A percentile compares a stretch with the other conserved stretches of the same genome.
phyloP scores from a whole-genome alignment of 2,888 invertebrate genomes.

The Amiota mariae region DNA sequence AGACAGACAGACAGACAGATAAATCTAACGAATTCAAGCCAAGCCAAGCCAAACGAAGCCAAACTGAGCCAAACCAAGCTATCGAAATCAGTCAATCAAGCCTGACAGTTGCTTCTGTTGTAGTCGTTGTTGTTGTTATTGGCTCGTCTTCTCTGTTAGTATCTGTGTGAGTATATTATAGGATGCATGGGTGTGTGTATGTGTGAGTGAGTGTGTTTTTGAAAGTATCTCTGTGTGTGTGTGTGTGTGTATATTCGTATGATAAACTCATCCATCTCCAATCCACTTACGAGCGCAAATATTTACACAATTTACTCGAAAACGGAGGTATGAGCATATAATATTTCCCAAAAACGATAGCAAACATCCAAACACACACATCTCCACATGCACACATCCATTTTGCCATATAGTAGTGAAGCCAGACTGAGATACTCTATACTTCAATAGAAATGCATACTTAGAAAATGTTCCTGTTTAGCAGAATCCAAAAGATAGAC shows the following conservation, averaged over 20 bases:
- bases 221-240: neutral
- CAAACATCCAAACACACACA: constrained; percentile 55
- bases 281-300: constrained; percentile 72
- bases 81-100: constrained; percentile 14
- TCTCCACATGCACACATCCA: constrained; percentile 36
- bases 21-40: neutral
- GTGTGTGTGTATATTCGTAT: constrained; percentile 36
- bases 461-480: constrained; percentile 24
- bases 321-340: constrained; percentile 69
- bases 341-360: constrained; percentile 69
- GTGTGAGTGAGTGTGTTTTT: neutral
- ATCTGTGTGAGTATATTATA: neutral
- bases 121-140: neutral
- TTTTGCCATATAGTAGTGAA: too few species aligned
- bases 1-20: constrained; percentile 1
- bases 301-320: constrained; percentile 69
- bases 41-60: neutral
- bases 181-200: neutral
- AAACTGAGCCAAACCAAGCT: neutral
- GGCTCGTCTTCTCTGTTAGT: constrained; percentile 1
- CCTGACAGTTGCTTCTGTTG: neutral
- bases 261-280: constrained; percentile 72
- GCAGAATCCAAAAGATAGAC: constrained; percentile 20
- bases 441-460: constrained; percentile 32
- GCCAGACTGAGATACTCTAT: neutral